Evolutionary conservation across 2,113 vertebrate genomes (phyloP).

Genomic region (Meles meles): DNA sequence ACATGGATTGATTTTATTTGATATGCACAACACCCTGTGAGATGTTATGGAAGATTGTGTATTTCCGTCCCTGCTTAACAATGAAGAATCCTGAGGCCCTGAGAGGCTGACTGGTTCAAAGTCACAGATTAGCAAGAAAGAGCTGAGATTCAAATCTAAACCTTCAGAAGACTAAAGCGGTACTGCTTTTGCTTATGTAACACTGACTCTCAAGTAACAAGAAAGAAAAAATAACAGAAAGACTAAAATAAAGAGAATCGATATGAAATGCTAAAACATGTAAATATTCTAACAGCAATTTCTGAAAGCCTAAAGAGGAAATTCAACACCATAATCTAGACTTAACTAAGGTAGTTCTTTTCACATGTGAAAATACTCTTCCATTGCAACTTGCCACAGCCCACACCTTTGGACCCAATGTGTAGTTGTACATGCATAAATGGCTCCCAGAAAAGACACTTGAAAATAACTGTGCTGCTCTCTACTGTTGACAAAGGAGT

Average conservation of each 20-base stretch:
- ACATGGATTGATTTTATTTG: background rate
- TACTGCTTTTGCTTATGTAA: background rate
- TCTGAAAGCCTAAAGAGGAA: background rate
- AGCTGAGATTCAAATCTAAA: background rate
- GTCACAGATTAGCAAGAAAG: background rate
- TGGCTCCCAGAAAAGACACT: background rate
- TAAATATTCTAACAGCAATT: background rate
- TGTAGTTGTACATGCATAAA: background rate
- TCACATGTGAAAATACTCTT: background rate
- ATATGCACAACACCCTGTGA: background rate
- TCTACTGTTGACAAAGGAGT: conserved; percentile 1
- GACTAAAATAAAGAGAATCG: background rate
- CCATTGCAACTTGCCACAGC: background rate
- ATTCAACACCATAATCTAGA: background rate
- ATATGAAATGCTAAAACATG: background rate
- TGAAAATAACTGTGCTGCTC: background rate
- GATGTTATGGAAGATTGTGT: background rate
- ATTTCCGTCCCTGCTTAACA: background rate
- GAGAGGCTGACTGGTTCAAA: background rate
- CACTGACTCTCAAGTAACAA: background rate
- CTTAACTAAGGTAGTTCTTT: background rate
- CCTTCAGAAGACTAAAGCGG: background rate
- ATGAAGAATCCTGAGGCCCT: background rate
- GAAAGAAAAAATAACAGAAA: background rate
- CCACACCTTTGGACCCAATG: background rate